These are phyloP conservation scores for Gryllus longicercus DNA, from an alignment of 2,888 invertebrate genomes.

Conservation along the genomic window DNA sequence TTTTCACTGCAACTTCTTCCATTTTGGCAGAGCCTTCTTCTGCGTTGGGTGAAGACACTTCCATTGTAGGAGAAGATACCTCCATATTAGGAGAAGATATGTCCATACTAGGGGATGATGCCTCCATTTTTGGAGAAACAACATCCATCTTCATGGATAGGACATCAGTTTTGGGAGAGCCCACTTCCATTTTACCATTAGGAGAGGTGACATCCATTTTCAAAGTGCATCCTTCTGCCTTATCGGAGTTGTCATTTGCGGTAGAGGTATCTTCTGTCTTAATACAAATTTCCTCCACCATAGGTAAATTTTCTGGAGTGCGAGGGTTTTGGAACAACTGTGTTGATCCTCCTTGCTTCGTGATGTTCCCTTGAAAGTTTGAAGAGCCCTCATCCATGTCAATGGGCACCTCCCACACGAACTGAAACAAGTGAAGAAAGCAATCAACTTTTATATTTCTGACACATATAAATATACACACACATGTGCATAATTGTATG, in stretches of 20 bases:
- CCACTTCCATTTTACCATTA: neutral
- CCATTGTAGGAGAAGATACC: neutral
- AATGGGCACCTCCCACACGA: too few relatives aligned
- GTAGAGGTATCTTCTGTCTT: too few relatives aligned
- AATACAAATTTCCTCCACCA: too few relatives aligned
- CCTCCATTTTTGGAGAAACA: neutral
- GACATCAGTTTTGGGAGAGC: neutral
- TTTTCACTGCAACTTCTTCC: slow-evolving; percentile 3
- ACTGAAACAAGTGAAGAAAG: too few relatives aligned
- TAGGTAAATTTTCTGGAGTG: too few relatives aligned
- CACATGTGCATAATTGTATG: too few relatives aligned
- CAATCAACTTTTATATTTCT: too few relatives aligned
- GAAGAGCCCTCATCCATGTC: too few relatives aligned
- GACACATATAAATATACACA: too few relatives aligned
- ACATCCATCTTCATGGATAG: neutral
- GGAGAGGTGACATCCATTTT: neutral
- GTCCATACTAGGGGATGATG: neutral
- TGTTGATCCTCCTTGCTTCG: too few relatives aligned
- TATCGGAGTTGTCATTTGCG: neutral
- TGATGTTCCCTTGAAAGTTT: too few relatives aligned
- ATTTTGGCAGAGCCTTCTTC: slow-evolving; percentile 4
- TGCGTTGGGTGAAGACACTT: neutral
- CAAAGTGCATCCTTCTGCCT: neutral
- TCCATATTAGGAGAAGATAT: neutral
- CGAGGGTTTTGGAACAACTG: too few relatives aligned